Percentiles rank a stretch among this genome's conserved stretches.
Conservation (phyloP, 2,888 invertebrate species). For the Girardia tigrina region DNA sequence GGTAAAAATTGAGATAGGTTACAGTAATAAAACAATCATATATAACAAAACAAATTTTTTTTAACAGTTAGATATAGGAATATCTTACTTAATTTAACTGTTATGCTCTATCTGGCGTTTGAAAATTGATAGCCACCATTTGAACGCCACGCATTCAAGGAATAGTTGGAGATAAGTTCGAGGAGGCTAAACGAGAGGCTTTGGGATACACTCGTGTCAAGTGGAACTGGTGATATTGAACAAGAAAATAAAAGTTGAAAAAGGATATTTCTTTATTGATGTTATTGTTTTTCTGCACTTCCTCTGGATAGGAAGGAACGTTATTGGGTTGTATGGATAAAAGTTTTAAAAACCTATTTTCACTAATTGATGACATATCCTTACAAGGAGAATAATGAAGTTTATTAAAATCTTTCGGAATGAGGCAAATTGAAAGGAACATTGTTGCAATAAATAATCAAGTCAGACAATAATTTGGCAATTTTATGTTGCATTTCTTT, state of each 20-base stretch:
- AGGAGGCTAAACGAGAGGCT: conserved; percentile 53
- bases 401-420: not conserved
- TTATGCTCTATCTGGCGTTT: conserved; percentile 53
- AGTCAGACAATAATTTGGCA: conserved; percentile 87
- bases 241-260: not conserved
- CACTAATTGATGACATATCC: conserved; percentile 30
- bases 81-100: conserved; percentile 54
- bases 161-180: conserved; percentile 55
- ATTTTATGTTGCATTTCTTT: conserved; percentile 78
- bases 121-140: conserved; percentile 57
- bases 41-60: too few species aligned
- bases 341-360: not conserved
- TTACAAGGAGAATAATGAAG: conserved; percentile 7
- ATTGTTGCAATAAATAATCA: conserved; percentile 84
- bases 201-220: conserved; percentile 24
- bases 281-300: not conserved
- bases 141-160: conserved; percentile 57
- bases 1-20: too few species aligned
- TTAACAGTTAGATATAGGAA: too few species aligned
- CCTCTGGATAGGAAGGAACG: not conserved
- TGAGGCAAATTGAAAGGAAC: conserved; percentile 59
- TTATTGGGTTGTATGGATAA: not conserved
- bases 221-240: not conserved
- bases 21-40: too few species aligned
- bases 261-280: not conserved